phyloP scores from a whole-genome alignment of 2,797 vertebrate genomes.

The Enteromius thamalakanensis region DNA sequence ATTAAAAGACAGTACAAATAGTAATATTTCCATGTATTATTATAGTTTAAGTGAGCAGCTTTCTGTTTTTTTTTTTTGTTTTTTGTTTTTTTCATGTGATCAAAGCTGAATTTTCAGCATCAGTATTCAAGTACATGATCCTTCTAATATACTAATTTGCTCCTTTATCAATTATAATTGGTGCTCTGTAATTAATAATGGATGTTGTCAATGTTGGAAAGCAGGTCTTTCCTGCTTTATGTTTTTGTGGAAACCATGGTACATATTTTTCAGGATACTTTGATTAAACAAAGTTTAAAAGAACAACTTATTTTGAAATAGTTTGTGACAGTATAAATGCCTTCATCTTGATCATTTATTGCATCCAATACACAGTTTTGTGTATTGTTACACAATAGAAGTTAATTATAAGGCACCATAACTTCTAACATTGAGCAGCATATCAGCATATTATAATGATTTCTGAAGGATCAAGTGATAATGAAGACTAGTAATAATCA shows the following conservation, averaged over 20 bases:
- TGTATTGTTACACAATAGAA: too few relatives aligned
- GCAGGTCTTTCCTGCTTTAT: not conserved
- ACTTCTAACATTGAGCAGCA: not conserved
- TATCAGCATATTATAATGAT: not conserved
- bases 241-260: not conserved
- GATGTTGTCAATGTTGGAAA: not conserved
- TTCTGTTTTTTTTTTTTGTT: not conserved
- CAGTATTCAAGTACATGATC: not conserved
- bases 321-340: too few relatives aligned
- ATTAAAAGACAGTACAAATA: not conserved
- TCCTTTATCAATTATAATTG: not conserved
- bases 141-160: not conserved
- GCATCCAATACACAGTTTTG: not conserved
- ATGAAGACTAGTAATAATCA: not conserved
- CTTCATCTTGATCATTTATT: not conserved
- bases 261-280: not conserved
- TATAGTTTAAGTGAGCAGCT: not conserved
- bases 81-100: not conserved
- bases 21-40: not conserved
- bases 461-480: not conserved
- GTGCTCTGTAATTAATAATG: not conserved
- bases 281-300: too few relatives aligned
- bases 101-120: slow-evolving; percentile 5
- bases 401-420: not conserved
- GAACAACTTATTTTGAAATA: too few relatives aligned